Evolutionary conservation across 1,140 invertebrate genomes (phyloP).

Genomic region (Platorchestia sp.): DNA sequence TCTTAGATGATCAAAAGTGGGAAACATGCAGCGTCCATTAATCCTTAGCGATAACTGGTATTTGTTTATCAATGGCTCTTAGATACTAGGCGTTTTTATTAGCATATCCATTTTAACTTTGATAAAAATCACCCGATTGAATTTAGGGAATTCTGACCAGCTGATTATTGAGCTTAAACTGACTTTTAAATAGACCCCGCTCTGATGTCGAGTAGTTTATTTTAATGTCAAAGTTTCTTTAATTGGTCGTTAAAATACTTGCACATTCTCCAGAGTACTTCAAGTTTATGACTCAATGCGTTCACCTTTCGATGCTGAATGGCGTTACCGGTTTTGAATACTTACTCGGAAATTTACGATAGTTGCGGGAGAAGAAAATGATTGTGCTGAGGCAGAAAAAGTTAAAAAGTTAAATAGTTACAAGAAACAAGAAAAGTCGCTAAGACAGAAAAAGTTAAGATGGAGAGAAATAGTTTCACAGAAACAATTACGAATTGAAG

Average conservation of each 20-base stretch:
- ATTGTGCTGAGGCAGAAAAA: too few species aligned
- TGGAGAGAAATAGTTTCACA: background rate
- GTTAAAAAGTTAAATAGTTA: background rate
- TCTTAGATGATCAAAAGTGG: slow-evolving; percentile 49
- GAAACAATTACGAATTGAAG: background rate
- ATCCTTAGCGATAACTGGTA: slow-evolving; percentile 4
- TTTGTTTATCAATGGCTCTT: slow-evolving; percentile 38
- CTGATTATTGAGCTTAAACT: slow-evolving; percentile 23
- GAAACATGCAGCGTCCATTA: slow-evolving; percentile 53
- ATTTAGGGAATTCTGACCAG: slow-evolving; percentile 6
- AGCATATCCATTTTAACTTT: slow-evolving; percentile 40
- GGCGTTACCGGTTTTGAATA: background rate
- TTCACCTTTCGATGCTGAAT: background rate
- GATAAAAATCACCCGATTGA: slow-evolving; percentile 37
- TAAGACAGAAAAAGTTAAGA: background rate
- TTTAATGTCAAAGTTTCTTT: slow-evolving; percentile 25
- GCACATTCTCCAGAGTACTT: background rate
- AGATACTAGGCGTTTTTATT: slow-evolving; percentile 28
- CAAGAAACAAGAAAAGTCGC: background rate
- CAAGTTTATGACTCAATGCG: slow-evolving; percentile 3
- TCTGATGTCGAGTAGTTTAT: background rate
- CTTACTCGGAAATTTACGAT: background rate
- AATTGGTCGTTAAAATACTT: slow-evolving; percentile 43
- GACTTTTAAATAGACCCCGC: slow-evolving; percentile 17
- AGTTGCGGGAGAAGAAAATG: background rate